Evolutionary conservation across 2,888 invertebrate genomes (phyloP).

Genomic region (Dynastes maya): DNA sequence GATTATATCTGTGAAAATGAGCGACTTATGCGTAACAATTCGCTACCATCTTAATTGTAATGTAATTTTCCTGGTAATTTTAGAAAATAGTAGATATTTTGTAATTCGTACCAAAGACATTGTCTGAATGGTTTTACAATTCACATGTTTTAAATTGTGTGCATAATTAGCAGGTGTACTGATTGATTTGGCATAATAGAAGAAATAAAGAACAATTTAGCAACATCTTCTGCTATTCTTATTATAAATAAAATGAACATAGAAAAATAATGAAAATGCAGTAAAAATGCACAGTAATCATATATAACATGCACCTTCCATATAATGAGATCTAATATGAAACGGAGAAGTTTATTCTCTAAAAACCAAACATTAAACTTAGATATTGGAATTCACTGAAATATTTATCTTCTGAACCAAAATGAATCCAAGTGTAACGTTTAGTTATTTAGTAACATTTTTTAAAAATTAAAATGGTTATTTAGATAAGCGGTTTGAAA

Average conservation of each 20-base stretch:
- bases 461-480: slow-evolving; percentile 23
- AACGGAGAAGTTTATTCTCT: slow-evolving; percentile 3
- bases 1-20: too few species aligned
- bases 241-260: background rate
- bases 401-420: background rate
- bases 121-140: too few species aligned
- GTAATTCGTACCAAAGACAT: too few species aligned
- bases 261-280: slow-evolving; percentile 49
- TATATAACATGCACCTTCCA: slow-evolving; percentile 31
- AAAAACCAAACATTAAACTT: slow-evolving; percentile 9
- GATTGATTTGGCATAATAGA: too few species aligned
- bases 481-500: background rate
- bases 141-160: too few species aligned
- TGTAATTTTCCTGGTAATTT: too few species aligned
- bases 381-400: background rate
- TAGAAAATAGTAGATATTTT: too few species aligned
- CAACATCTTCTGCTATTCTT: background rate
- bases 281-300: slow-evolving; percentile 51
- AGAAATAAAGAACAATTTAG: too few species aligned
- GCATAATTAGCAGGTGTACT: too few species aligned
- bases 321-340: slow-evolving; percentile 22
- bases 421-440: background rate
- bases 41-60: too few species aligned
- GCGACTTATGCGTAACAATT: too few species aligned
- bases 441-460: slow-evolving; percentile 4